Percentiles rank a stretch among this genome's conserved stretches.
These are phyloP conservation scores for Hirtodrosophila confusa DNA, from an alignment of 2,888 invertebrate species.

Conservation along the genomic window DNA sequence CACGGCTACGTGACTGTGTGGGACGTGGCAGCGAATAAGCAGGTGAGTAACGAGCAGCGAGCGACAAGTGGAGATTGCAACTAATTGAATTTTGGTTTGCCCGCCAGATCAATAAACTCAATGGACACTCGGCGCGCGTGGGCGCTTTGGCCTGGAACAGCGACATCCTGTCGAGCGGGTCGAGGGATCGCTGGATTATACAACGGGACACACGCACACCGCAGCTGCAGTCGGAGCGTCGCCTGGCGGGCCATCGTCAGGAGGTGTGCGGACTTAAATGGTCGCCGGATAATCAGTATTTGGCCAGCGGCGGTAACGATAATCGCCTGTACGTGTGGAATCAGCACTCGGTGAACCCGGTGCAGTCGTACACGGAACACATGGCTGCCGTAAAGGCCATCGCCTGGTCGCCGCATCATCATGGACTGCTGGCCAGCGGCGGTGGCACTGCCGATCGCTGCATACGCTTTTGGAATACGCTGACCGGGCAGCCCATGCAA, in stretches of 20 bases:
- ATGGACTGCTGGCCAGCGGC: constrained; percentile 97
- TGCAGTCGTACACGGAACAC: constrained; percentile 97
- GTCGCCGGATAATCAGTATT: constrained; percentile 98
- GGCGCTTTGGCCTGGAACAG: constrained; percentile 99
- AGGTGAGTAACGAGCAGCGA: constrained; percentile 84
- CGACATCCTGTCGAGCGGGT: constrained; percentile 97
- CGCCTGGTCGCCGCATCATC: constrained; percentile 99
- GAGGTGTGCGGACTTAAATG: constrained; percentile 99
- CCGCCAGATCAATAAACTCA: constrained; percentile 91
- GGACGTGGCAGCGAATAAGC: constrained; percentile 97
- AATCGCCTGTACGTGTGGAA: constrained; percentile 86
- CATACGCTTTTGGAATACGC: constrained; percentile 98
- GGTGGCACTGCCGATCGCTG: constrained; percentile 99
- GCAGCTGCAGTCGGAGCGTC: constrained; percentile 90
- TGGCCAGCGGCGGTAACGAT: constrained; percentile 99
- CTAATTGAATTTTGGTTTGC: too few species aligned
- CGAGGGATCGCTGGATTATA: constrained; percentile 95
- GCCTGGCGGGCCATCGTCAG: constrained; percentile 96
- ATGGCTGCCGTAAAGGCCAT: constrained; percentile 99
- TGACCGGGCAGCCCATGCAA: constrained; percentile 99
- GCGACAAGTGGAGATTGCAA: constrained; percentile 19
- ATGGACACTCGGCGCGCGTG: constrained; percentile 95
- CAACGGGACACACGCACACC: constrained; percentile 97
- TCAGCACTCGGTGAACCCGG: constrained; percentile 93
- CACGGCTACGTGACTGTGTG: constrained; percentile 98